Percentiles rank a stretch among this genome's conserved stretches.
These are phyloP conservation scores for Coelinius sp. DNA, from an alignment of 2,888 invertebrate genomes.

Conservation along the genomic window DNA sequence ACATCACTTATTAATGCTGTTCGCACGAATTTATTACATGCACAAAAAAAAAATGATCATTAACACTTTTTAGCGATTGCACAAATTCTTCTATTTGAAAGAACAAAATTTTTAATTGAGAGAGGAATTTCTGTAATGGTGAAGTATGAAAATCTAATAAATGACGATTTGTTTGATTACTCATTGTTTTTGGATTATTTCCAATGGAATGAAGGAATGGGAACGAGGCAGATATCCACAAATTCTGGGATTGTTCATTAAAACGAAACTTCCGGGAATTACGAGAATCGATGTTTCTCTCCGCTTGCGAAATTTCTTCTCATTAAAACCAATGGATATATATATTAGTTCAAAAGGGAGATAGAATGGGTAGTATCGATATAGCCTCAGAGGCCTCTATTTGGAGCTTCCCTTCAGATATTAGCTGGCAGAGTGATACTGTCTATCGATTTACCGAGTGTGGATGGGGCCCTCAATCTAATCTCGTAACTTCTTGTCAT, in stretches of 20 bases:
- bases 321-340: neutral
- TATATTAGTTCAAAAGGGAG: neutral
- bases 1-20: constrained; percentile 14
- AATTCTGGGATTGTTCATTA: neutral
- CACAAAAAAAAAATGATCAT: neutral
- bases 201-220: neutral
- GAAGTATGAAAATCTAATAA: too few relatives aligned
- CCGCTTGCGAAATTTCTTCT: neutral
- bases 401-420: neutral
- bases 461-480: neutral
- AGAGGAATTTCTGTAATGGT: too few relatives aligned
- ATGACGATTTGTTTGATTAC: neutral
- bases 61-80: neutral
- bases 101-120: too few relatives aligned
- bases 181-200: too few relatives aligned
- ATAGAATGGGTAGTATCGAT: neutral
- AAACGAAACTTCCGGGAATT: neutral
- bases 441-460: constrained; percentile 1
- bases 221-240: neutral
- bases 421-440: neutral
- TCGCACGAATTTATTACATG: constrained; percentile 3
- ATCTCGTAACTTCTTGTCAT: constrained; percentile 9
- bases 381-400: neutral
- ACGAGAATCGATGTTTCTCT: neutral
- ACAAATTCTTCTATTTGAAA: too few relatives aligned